These are phyloP conservation scores for Leucania comma DNA, from an alignment of 2,888 invertebrate genomes.

Conservation along the genomic window DNA sequence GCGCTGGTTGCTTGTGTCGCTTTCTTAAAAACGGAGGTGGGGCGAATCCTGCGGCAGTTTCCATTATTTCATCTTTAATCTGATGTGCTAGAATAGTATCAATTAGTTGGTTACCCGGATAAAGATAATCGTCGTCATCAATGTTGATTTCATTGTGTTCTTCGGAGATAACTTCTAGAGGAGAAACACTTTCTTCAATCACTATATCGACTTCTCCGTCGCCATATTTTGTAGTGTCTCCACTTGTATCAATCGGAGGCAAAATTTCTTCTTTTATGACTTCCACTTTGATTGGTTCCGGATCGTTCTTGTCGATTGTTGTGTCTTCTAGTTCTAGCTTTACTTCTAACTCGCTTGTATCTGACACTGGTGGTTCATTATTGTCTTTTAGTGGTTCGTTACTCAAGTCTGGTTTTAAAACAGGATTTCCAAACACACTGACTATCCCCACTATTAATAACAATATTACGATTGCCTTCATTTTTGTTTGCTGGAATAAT, in stretches of 20 bases:
- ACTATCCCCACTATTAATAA: slow-evolving; percentile 74
- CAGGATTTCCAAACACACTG: slow-evolving; percentile 72
- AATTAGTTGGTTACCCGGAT: slow-evolving; percentile 64
- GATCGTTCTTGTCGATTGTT: slow-evolving; percentile 65
- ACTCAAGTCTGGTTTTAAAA: slow-evolving; percentile 68
- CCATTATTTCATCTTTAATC: slow-evolving; percentile 83
- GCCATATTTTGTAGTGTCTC: slow-evolving; percentile 58
- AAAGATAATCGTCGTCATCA: slow-evolving; percentile 54
- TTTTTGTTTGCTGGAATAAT: slow-evolving; percentile 79
- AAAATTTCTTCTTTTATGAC: slow-evolving; percentile 62
- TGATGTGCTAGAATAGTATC: slow-evolving; percentile 71
- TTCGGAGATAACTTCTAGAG: slow-evolving; percentile 60
- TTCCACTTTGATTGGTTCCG: slow-evolving; percentile 68
- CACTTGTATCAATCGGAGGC: slow-evolving; percentile 34
- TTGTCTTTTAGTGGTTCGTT: slow-evolving; percentile 47
- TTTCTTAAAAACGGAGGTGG: slow-evolving; percentile 75
- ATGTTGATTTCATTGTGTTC: slow-evolving; percentile 70
- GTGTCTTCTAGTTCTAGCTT: slow-evolving; percentile 67
- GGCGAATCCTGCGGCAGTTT: slow-evolving; percentile 82
- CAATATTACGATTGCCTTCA: slow-evolving; percentile 74
- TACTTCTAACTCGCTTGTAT: slow-evolving; percentile 71
- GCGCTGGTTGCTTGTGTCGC: slow-evolving; percentile 66
- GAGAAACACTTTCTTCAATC: slow-evolving; percentile 73
- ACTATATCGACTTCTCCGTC: slow-evolving; percentile 72
- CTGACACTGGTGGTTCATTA: slow-evolving; percentile 61